Evolutionary conservation across 64 coral and sea anemone genomes (phyloP).

Genomic region (Montipora efflorescens): DNA sequence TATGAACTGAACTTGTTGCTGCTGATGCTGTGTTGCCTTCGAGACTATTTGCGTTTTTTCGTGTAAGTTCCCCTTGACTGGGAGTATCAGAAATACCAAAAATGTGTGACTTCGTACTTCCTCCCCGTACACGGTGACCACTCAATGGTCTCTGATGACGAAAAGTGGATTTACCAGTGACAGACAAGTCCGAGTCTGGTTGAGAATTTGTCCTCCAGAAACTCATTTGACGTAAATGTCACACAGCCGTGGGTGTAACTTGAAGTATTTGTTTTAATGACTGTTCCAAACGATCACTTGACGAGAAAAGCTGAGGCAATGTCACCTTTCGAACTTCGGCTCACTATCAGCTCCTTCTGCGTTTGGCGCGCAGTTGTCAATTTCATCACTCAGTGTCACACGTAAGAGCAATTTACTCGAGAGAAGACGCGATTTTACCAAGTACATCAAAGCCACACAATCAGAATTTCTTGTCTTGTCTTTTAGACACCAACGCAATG

Average conservation of each 20-base stretch:
- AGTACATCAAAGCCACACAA: no score
- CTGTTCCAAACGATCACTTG: background rate
- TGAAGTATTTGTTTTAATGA: background rate
- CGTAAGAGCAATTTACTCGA: no score
- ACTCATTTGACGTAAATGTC: background rate
- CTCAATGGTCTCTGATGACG: conserved; percentile 51
- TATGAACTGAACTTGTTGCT: conserved; percentile 16
- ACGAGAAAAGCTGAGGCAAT: no score
- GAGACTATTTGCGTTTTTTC: background rate
- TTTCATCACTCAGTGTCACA: no score
- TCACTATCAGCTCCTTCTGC: no score
- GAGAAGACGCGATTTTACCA: no score
- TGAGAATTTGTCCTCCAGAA: conserved; percentile 39
- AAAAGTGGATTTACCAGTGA: conserved; percentile 56
- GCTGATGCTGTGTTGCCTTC: background rate
- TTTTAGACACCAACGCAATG: no score
- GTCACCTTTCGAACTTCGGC: no score
- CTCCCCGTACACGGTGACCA: conserved; percentile 48
- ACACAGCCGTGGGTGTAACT: background rate
- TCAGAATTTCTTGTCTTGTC: no score
- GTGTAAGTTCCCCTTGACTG: background rate
- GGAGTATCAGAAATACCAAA: conserved; percentile 63
- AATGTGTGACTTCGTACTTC: conserved; percentile 60
- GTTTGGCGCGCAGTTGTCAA: no score
- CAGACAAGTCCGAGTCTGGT: conserved; percentile 37